phyloP scores from a whole-genome alignment of 1,140 invertebrate species.

The Uloborus diversus region DNA sequence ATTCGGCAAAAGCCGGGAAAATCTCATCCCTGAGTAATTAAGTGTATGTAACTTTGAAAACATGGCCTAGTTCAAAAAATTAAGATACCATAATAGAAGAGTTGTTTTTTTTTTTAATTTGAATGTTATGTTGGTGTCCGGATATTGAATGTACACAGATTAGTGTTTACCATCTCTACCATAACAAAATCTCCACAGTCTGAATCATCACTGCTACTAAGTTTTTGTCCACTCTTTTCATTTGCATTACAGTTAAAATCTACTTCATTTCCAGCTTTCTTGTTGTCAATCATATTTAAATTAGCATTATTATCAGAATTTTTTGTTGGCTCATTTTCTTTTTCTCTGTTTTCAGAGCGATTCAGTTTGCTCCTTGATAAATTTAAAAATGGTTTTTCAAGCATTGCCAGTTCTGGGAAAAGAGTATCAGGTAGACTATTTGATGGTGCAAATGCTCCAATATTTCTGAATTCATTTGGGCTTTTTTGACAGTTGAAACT shows the following conservation, averaged over 20 bases:
- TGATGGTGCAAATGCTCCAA: conserved; percentile 30
- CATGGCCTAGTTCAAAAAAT: too few species aligned
- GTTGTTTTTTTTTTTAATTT: neutral
- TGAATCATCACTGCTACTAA: conserved; percentile 62
- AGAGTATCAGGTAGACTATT: conserved; percentile 4
- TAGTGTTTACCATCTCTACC: conserved; percentile 75
- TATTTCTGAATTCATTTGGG: conserved; percentile 5
- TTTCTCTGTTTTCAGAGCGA: neutral
- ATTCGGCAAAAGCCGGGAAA: too few species aligned
- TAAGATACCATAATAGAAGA: too few species aligned
- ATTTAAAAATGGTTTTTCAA: conserved; percentile 35
- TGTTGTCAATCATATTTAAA: neutral
- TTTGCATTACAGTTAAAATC: conserved; percentile 40
- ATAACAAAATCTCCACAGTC: conserved; percentile 77
- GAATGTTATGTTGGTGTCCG: neutral
- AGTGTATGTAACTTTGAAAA: too few species aligned
- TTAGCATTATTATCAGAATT: conserved; percentile 34
- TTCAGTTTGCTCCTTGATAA: conserved; percentile 4
- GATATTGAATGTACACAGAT: neutral
- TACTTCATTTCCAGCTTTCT: conserved; percentile 4
- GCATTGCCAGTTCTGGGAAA: conserved; percentile 26
- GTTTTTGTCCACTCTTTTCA: neutral
- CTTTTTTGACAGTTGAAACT: neutral
- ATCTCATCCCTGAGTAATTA: too few species aligned
- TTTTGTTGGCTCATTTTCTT: neutral